Base-by-base conservation (phyloP, 2,113 vertebrate genomes). In the Empidonax traillii region DNA sequence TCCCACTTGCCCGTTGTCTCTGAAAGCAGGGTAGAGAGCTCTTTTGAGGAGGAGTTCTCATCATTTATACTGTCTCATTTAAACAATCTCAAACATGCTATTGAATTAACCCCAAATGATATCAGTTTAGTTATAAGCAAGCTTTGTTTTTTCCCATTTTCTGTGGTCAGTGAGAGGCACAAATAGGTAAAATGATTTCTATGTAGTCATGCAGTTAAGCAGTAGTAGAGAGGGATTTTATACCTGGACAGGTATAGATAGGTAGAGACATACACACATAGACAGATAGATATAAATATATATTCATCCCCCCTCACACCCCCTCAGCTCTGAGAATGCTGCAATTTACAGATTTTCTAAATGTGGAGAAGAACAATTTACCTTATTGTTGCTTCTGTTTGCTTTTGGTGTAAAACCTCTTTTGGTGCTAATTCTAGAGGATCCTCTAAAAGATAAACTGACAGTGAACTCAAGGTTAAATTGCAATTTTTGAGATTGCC, bases 381-480 rank as follows among this genome's bases (percentile, higher is more conserved):
- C 67, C 11, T 39, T 76, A 31, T 58, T 43, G 16, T 69, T 93
- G 55, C 39, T 91, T 88, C 33, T 25, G 5, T 53, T 94, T 89
- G 25, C 56, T 87, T 76, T 61, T 56, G 17, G 11, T 87, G 17
- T 75, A 82, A 92, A 78, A 91, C 17, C 44, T 72, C 18, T 75
- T 68, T 8, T 61, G 74, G 19, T 76, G n/a, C n/a, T 62, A 78
- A 68, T 41, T 82, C 69, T 85, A 55, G 20, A 75, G 58, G n/a
- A 87, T 85, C 12, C 9, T 49, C 51, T 65, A 30, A 72, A 63
- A 89, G 53, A 76, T 49, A 91, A 96, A 76, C 39, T 62, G 43
- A 89, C 62, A 82, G 46, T 44, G 77, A 96, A 55, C 87, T 87
- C 37, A 76, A 95, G 82, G 87, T 93, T 90, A 83, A 96, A 90